Conservation (phyloP, 2,797 vertebrate species). For the Propithecus perrieri region DNA sequence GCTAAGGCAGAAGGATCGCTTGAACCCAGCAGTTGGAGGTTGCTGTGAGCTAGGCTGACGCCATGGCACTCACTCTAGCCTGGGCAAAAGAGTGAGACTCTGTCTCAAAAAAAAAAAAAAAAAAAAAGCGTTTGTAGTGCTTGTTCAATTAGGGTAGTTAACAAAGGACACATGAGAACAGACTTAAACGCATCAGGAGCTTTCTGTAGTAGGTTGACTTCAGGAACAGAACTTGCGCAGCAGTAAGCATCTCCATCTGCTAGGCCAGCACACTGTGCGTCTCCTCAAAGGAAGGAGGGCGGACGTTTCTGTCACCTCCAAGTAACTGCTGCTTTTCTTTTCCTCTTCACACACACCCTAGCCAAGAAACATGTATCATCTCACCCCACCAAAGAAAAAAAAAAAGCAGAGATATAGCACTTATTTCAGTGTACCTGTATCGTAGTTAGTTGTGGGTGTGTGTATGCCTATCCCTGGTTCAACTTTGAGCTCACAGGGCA, state of each 20-base stretch:
- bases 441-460: background rate
- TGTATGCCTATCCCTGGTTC: background rate
- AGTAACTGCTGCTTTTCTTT: background rate
- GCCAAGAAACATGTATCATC: background rate
- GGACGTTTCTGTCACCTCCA: background rate
- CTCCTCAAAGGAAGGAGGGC: conserved; percentile 6
- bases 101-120: too few species aligned
- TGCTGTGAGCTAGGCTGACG: too few species aligned
- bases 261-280: background rate
- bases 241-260: background rate
- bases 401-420: background rate
- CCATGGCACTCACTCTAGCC: too few species aligned
- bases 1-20: too few species aligned
- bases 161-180: background rate
- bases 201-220: background rate
- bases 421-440: background rate
- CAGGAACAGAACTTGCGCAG: background rate
- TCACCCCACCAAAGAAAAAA: background rate
- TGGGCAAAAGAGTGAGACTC: too few species aligned
- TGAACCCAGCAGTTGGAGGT: too few species aligned
- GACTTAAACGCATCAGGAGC: background rate
- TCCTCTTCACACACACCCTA: background rate
- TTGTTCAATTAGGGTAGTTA: conserved; percentile 9
- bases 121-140: background rate
- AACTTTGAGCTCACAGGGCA: background rate